These are phyloP conservation scores for Thripadectes ignobilis DNA, from an alignment of 2,797 vertebrate genomes.

Conservation along the genomic window DNA sequence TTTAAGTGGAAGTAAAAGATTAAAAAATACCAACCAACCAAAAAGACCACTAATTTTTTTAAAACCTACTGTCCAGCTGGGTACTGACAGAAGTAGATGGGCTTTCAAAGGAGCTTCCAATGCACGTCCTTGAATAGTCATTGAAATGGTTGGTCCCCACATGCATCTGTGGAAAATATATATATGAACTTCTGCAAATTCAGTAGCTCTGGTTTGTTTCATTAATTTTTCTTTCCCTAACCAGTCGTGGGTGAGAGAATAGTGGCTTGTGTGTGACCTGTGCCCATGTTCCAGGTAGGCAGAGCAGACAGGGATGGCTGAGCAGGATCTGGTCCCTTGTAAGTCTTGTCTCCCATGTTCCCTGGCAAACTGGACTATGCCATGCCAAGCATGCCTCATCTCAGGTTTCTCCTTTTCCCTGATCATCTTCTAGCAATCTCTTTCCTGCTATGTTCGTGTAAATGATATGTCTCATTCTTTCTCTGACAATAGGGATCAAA, in stretches of 20 bases:
- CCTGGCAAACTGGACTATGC: neutral
- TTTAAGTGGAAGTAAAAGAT: neutral
- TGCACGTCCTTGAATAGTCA: neutral
- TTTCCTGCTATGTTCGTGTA: neutral
- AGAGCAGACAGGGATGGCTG: neutral
- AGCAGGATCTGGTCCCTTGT: neutral
- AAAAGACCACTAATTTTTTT: neutral
- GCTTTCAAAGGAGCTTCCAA: neutral
- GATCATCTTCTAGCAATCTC: neutral
- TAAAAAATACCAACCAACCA: neutral
- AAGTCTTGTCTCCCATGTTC: fast-evolving
- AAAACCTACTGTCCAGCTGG: neutral
- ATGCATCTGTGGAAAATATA: neutral
- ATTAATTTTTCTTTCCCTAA: neutral
- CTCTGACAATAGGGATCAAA: neutral
- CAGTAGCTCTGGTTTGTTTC: too few relatives aligned
- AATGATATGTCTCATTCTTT: neutral
- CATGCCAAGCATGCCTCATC: fast-evolving
- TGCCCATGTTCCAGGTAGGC: fast-evolving
- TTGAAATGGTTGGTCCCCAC: neutral
- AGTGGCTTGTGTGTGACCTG: neutral
- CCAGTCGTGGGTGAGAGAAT: neutral
- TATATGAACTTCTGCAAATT: neutral
- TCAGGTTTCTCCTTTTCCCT: neutral
- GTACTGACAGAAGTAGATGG: neutral